Base-by-base conservation (phyloP, 2,888 invertebrate genomes). In the Meloe dianella region DNA sequence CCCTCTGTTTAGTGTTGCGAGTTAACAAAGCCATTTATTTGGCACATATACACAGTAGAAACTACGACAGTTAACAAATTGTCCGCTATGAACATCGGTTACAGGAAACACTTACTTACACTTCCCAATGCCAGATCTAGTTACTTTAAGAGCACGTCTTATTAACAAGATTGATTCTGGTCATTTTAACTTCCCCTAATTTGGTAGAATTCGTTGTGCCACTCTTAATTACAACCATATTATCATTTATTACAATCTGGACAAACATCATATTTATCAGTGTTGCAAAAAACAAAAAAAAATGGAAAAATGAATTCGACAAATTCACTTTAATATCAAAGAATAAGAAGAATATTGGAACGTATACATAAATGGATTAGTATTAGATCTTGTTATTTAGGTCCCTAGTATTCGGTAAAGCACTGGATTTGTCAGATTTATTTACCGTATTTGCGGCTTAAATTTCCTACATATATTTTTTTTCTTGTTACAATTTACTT, bases 61-160 rank as follows among this genome's bases (percentile, higher is more conserved):
- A 78, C 72, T 67, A 71, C 71, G 80, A 81, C 81, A 81, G 79
- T 78, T 81, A 80, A 82, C 81, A 82, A 82, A 82, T 82, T 80
- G 78, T 76, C 75, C 78, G 77, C 77, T 77, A 78, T 77, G 78
- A 79, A 77, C 77, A 76, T 74, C 75, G 75, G 76, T 75, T 77
- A 51, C 10, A 51, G 71, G 74, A 79, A 79, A 75, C 78, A 80
- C 79, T 80, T 80, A 80, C 80, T 81, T 81, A 81, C 79, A 79
- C 78, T 80, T 80, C 75, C 79, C 75, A 73, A 73, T 74, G 80
- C 78, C 79, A 76, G 75, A 75, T 75, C 77, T 73, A 72, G 77
- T 80, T 80, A 80, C 77, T 75, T 71, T 74, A 72, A 74, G 74
- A 74, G 75, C 75, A 74, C 75, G 78, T 81, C 81, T 81, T 81